Percentiles rank a stretch among this genome's conserved stretches.
Evolutionary conservation across 2,113 vertebrate species (phyloP).

Genomic region (Coreoperca whiteheadi): DNA sequence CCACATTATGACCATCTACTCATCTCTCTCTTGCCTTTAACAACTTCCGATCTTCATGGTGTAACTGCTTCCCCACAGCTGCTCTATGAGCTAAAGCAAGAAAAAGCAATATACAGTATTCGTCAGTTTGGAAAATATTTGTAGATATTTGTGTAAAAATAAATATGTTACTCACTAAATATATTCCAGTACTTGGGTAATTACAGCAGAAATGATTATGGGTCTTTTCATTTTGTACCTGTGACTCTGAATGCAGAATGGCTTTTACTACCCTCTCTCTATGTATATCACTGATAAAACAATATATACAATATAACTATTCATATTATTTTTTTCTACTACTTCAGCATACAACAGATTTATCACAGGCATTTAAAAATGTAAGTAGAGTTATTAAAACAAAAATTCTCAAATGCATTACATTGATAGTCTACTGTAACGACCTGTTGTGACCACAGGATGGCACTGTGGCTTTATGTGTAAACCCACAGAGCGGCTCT

Average conservation of each 20-base stretch:
- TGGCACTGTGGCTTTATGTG: slow-evolving; percentile 80
- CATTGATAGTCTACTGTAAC: slow-evolving; percentile 40
- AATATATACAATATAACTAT: neutral
- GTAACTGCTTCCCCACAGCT: slow-evolving; percentile 13
- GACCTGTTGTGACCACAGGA: slow-evolving; percentile 63
- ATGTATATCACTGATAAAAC: neutral
- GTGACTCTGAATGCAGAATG: neutral
- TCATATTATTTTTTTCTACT: neutral
- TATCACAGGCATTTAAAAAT: neutral
- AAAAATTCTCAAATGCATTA: neutral
- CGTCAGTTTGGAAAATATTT: neutral
- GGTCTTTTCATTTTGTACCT: neutral
- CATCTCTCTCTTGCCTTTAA: slow-evolving; percentile 9
- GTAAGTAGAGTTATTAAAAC: neutral
- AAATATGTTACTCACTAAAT: neutral
- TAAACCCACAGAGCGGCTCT: neutral
- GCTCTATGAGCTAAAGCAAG: neutral
- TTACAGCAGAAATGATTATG: neutral
- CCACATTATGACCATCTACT: slow-evolving; percentile 19
- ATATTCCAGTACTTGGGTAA: neutral
- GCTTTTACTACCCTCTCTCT: neutral
- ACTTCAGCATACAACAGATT: neutral
- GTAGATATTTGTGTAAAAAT: neutral
- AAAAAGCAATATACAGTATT: neutral
- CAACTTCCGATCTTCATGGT: neutral